Evolutionary conservation across 2,797 vertebrate genomes (phyloP).

Genomic region (Enteromius unitaeniatus): DNA sequence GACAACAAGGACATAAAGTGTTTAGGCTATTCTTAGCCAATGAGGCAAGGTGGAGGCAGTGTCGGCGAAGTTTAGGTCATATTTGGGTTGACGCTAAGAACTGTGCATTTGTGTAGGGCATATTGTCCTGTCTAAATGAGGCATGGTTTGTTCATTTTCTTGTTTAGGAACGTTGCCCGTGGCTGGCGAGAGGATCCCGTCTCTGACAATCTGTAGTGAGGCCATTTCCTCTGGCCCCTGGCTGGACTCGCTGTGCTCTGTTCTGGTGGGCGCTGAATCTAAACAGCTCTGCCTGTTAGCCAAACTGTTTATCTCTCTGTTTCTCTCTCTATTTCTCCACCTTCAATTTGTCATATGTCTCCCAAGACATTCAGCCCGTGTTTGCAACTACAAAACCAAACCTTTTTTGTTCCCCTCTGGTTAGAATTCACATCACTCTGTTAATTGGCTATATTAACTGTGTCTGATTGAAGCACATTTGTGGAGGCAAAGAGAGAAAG

Average conservation of each 20-base stretch:
- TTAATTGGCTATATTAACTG: constrained; percentile 57
- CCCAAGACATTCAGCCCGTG: constrained; percentile 28
- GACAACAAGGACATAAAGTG: constrained; percentile 2
- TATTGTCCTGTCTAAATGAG: constrained; percentile 41
- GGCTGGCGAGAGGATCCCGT: constrained; percentile 22
- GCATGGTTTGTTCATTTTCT: constrained; percentile 36
- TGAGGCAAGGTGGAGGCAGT: neutral
- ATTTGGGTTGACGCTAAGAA: constrained; percentile 21
- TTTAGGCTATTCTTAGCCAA: constrained; percentile 15
- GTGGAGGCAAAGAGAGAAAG: constrained; percentile 38
- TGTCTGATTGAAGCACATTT: constrained; percentile 52
- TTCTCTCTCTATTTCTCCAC: constrained; percentile 12
- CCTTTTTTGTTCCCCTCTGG: constrained; percentile 43
- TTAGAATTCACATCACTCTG: constrained; percentile 50
- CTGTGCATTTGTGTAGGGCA: neutral
- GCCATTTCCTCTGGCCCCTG: constrained; percentile 41
- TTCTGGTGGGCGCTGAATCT: constrained; percentile 39
- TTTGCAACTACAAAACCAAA: constrained; percentile 13
- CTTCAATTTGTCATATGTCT: constrained; percentile 19
- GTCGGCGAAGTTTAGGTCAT: neutral
- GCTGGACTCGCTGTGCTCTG: constrained; percentile 7
- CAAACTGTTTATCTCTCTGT: constrained; percentile 39
- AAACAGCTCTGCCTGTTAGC: constrained; percentile 38
- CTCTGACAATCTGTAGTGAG: constrained; percentile 30
- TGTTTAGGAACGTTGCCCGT: constrained; percentile 17